These are phyloP conservation scores for Aramus guarauna DNA, from an alignment of 2,113 vertebrate species.

Conservation along the genomic window DNA sequence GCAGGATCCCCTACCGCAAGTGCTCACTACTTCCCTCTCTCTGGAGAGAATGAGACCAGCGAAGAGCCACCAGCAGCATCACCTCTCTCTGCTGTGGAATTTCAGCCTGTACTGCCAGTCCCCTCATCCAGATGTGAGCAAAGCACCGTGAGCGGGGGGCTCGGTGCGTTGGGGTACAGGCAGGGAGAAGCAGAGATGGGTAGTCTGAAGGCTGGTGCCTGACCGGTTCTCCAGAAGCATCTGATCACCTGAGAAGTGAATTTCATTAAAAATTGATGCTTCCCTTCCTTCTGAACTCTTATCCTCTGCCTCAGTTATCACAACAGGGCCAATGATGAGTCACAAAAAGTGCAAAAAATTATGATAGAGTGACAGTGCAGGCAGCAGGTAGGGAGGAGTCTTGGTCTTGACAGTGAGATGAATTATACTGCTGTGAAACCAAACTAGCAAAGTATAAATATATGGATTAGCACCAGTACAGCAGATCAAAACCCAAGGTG, in stretches of 20 bases:
- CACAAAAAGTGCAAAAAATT: background rate
- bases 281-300: background rate
- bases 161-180: rapidly evolving
- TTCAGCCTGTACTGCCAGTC: background rate
- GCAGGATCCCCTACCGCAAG: background rate
- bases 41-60: background rate
- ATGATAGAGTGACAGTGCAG: background rate
- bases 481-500: background rate
- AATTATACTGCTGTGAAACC: background rate
- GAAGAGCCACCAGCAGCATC: background rate
- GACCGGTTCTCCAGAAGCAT: background rate
- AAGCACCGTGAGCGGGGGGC: rapidly evolving
- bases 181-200: background rate
- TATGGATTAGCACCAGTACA: background rate
- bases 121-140: background rate
- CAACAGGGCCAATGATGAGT: background rate
- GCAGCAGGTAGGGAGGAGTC: background rate
- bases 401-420: background rate
- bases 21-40: background rate
- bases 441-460: background rate
- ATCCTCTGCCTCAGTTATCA: background rate
- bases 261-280: background rate
- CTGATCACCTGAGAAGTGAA: background rate
- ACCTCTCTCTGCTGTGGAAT: background rate
- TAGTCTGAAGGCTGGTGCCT: background rate